phyloP scores from a whole-genome alignment of 2,888 invertebrate genomes.

The Amiota minor region DNA sequence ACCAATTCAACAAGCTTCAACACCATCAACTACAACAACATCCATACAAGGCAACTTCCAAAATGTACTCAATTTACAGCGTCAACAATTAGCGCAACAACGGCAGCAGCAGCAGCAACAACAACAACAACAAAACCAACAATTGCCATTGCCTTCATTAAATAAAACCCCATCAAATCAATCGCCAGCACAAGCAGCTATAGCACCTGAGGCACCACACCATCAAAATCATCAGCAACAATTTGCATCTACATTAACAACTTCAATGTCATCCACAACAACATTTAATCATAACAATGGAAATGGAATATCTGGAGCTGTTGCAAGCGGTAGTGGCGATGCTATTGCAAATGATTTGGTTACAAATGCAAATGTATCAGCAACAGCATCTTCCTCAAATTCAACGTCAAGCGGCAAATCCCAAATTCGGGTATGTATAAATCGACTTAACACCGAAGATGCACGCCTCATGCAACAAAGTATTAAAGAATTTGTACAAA shows the following conservation, averaged over 20 bases:
- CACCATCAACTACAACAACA: constrained; percentile 45
- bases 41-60: constrained; percentile 60
- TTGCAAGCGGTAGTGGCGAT: constrained; percentile 73
- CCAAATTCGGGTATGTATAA: constrained; percentile 72
- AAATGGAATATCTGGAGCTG: constrained; percentile 6
- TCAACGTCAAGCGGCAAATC: constrained; percentile 65
- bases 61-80: constrained; percentile 63
- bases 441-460: constrained; percentile 74
- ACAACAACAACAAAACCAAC: constrained; percentile 33
- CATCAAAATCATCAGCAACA: constrained; percentile 46
- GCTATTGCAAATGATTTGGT: neutral
- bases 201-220: constrained; percentile 73
- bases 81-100: constrained; percentile 49
- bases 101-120: constrained; percentile 47
- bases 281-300: constrained; percentile 66
- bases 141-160: constrained; percentile 32
- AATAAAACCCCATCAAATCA: constrained; percentile 69
- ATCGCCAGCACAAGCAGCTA: constrained; percentile 79
- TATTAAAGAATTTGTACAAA: constrained; percentile 78
- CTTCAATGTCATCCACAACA: constrained; percentile 19
- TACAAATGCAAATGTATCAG: neutral
- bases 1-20: constrained; percentile 74
- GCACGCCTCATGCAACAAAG: constrained; percentile 79
- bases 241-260: constrained; percentile 13
- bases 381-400: constrained; percentile 47